Base-by-base conservation (phyloP, 2,888 invertebrate genomes). In the Crepidodera aurea region DNA sequence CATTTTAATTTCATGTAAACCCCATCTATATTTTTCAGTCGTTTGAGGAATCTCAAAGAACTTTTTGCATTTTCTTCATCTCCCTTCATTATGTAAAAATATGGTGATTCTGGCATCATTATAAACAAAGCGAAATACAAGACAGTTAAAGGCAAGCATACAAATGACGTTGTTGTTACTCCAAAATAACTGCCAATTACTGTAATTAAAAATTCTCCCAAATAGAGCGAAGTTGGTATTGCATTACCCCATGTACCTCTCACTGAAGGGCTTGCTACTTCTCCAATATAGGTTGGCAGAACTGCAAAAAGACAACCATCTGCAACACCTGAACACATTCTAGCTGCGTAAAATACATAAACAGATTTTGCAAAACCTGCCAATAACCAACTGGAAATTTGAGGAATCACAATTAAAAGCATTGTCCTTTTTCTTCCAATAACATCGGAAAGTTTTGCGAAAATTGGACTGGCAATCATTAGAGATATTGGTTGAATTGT, bases 21-120 rank as follows among this genome's bases (percentile, higher is more conserved):
- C 1, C 65, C 54, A 29, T 74, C 73, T 0, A 77, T 69, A 44
- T 76, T 64, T 15, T 65, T 29, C 19, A 64, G 72, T 60, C 75
- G 59, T 51, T 69, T 65, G 5, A 78, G 48, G 53, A 59, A 68
- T 42, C 67, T 69, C 42, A 78, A 61, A 1, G 73, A 67, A 4
- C 58, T 55, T 57, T 65, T 65, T 1, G 77, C 77, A 50, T 73
- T 65, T 3, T 71, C 69, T 5, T 61, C 18, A 19, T 69, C 61
- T 1, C 65, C 68, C 53, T 73, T 72, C 67, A 71, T 74, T 5
- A 76, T 56, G n/a, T 67, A 68, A 51, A 65, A 76, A 50, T 76
- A 77, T 0, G 77, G 77, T 3, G 72, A 69, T 81, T 90, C 90
- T n/a, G 90, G 90, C 73, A 89, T 81, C 73, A 85, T 85, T 40